phyloP scores from a whole-genome alignment of 2,797 vertebrate genomes.

The Poeciliopsis presidionis region DNA sequence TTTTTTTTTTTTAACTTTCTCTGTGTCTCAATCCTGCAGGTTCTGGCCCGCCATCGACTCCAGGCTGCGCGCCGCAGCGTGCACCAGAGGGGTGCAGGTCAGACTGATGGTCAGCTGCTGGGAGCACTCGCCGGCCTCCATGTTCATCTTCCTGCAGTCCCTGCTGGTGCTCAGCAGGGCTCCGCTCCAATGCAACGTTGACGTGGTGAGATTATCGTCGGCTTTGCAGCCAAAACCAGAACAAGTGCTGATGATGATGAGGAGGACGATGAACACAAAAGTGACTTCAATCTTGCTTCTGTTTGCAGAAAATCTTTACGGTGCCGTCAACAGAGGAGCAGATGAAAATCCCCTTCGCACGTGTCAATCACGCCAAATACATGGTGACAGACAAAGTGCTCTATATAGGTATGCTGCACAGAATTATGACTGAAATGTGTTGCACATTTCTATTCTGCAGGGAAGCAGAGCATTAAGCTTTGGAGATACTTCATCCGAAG shows the following conservation, averaged over 20 bases:
- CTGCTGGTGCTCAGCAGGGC: slow-evolving; percentile 72
- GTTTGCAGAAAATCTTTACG: slow-evolving; percentile 79
- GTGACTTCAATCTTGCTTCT: neutral
- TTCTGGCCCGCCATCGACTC: slow-evolving; percentile 83
- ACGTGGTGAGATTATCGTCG: slow-evolving; percentile 64
- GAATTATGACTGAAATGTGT: neutral
- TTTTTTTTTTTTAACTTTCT: no score
- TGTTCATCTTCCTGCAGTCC: slow-evolving; percentile 85
- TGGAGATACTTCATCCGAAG: neutral
- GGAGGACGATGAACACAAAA: neutral
- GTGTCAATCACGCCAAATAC: slow-evolving; percentile 86
- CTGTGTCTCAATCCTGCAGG: slow-evolving; percentile 50
- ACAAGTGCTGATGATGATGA: no score
- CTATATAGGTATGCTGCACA: slow-evolving; percentile 79
- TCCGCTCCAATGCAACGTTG: slow-evolving; percentile 73
- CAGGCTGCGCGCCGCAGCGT: slow-evolving; percentile 74
- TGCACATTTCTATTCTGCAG: neutral
- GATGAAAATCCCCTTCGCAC: slow-evolving; percentile 77
- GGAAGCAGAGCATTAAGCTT: neutral
- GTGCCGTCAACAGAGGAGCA: slow-evolving; percentile 74
- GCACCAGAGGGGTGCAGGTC: slow-evolving; percentile 71
- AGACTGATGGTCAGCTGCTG: slow-evolving; percentile 84
- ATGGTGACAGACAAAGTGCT: slow-evolving; percentile 85
- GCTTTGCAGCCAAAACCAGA: neutral
- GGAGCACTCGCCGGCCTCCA: slow-evolving; percentile 74